These are phyloP conservation scores for Cerceris rybyensis DNA, from an alignment of 2,888 invertebrate genomes.

Conservation along the genomic window DNA sequence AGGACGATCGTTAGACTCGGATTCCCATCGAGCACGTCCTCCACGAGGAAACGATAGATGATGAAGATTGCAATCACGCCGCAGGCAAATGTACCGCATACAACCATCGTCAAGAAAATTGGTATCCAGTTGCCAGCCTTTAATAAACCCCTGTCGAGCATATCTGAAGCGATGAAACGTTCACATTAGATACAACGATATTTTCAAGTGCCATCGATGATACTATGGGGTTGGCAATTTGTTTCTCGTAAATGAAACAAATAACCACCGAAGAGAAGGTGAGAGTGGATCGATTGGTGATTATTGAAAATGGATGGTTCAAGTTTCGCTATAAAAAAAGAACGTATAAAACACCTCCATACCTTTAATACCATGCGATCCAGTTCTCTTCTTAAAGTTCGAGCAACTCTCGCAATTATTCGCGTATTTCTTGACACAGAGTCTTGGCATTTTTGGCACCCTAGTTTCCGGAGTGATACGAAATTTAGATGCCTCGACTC, in stretches of 20 bases:
- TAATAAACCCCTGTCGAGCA: conserved; percentile 53
- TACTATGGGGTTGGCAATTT: neutral
- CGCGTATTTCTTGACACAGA: conserved; percentile 66
- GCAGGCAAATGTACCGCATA: conserved; percentile 86
- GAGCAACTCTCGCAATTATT: conserved; percentile 72
- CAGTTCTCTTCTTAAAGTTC: conserved; percentile 68
- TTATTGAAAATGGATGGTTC: too few species aligned
- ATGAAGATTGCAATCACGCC: conserved; percentile 87
- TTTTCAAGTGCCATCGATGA: neutral
- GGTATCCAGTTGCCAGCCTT: conserved; percentile 84
- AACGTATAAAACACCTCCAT: too few species aligned
- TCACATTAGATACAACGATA: conserved; percentile 4
- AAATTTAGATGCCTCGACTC: conserved; percentile 60
- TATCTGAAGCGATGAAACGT: conserved; percentile 23
- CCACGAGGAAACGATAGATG: conserved; percentile 85
- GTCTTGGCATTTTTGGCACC: conserved; percentile 61
- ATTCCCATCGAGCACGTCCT: conserved; percentile 87
- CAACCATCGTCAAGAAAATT: conserved; percentile 86
- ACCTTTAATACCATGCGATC: conserved; percentile 41
- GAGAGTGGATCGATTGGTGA: too few species aligned
- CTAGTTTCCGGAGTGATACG: conserved; percentile 63
- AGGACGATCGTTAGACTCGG: conserved; percentile 83
- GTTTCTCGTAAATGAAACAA: neutral
- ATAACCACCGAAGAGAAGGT: too few species aligned
- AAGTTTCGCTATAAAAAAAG: too few species aligned